Percentiles rank a stretch among this genome's conserved stretches.
Conservation (phyloP, 2,797 vertebrate species). For the Myiotriccus ornatus region DNA sequence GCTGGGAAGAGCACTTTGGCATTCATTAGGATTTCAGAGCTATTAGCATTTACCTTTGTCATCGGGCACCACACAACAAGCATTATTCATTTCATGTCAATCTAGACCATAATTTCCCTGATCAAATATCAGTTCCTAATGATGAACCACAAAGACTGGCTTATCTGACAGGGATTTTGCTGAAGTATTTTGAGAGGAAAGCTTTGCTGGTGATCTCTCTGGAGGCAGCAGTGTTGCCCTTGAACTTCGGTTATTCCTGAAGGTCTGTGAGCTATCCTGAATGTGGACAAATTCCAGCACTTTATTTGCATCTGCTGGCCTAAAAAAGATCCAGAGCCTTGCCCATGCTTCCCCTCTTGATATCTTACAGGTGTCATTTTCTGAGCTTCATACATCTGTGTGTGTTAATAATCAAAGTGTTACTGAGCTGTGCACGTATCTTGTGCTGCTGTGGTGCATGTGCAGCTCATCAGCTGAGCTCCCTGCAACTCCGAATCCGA, state of each 20-base stretch:
- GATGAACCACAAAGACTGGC: not conserved
- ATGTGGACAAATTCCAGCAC: not conserved
- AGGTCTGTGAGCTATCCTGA: not conserved
- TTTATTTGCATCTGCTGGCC: not conserved
- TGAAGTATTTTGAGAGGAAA: not conserved
- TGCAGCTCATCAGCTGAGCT: not conserved
- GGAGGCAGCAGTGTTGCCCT: not conserved
- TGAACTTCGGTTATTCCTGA: not conserved
- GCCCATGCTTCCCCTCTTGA: not conserved
- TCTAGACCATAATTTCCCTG: constrained; percentile 9
- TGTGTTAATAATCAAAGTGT: not conserved
- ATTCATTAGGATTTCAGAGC: constrained; percentile 50
- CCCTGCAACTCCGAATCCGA: not conserved
- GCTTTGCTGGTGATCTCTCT: not conserved
- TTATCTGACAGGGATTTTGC: constrained; percentile 5
- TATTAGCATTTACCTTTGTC: constrained; percentile 47
- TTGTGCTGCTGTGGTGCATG: not conserved
- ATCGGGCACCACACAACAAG: constrained; percentile 9
- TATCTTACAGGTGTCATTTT: not conserved
- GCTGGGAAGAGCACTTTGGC: constrained; percentile 2
- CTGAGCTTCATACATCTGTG: not conserved
- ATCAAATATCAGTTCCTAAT: constrained; percentile 14
- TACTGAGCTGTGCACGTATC: not conserved
- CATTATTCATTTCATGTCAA: constrained; percentile 26
- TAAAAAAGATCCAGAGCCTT: not conserved